Base-by-base conservation (phyloP, 1,140 invertebrate species). In the Pseudobourletiella spinata region DNA sequence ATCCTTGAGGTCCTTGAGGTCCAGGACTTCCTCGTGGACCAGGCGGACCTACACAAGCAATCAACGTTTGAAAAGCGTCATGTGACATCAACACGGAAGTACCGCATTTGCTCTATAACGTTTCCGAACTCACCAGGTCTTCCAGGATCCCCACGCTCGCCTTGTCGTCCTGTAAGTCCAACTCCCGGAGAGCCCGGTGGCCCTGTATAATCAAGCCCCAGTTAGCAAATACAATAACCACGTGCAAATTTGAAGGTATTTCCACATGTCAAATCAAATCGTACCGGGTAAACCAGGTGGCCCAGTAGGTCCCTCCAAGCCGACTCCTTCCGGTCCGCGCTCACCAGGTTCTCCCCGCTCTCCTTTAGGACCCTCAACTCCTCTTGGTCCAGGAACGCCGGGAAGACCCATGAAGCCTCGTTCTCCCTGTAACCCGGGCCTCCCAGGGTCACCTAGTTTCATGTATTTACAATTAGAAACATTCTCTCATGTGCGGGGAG, bases 271-370 rank as follows among this genome's bases (percentile, higher is more conserved):
- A n/a, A 26, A 44, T 15, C 20, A 44, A 16, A 63, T 29, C 83
- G 83, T 76, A 82, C 71, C 72, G 84, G 39, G 32, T 81, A 24
- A 84, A 8, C 84, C 85, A 29, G 81, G 77, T 54, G 80, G 80
- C 29, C 85, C 85, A 58, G 79, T 75, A 1, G 81, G 79, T n/a
- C 86, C 86, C 74, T 85, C 85, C 2, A 81, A 64, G 0, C 84
- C 84, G 35, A 84, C 68, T 1, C 85, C 86, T 73, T 86, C 81
- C 0, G 75, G 73, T 1, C 86, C 86, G 72, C 81, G 72, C 6
- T 87, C 85, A 1, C 86, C 86, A 70, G 85, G 86, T 56, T 86
- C 85, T 0, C 86, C 86, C 65, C 81, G 78, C 68, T 83, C 80
- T 1, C 86, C 86, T 46, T 62, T 57, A 28, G 30, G 44, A 28